Evolutionary conservation across 2,113 vertebrate species (phyloP).

Genomic region (Psittacara wagleri): DNA sequence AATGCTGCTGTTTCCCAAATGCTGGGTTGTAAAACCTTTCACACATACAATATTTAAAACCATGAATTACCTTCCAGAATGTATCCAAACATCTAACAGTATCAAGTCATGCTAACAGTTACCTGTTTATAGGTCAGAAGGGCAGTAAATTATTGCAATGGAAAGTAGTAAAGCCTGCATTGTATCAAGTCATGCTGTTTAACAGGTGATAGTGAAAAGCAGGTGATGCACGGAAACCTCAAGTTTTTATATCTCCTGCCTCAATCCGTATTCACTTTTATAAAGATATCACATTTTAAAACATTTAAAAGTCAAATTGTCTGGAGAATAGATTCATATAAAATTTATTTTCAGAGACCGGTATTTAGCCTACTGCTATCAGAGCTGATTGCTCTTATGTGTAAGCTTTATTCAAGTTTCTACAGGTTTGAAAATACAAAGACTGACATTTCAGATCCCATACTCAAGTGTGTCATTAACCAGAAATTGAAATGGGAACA

Average conservation of each 20-base stretch:
- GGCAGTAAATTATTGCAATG: constrained; percentile 64
- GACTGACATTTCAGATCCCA: constrained; percentile 69
- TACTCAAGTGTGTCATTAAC: constrained; percentile 68
- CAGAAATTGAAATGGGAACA: constrained; percentile 69
- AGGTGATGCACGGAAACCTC: constrained; percentile 50
- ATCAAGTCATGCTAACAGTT: constrained; percentile 47
- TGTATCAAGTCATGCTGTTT: constrained; percentile 54
- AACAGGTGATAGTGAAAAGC: constrained; percentile 56
- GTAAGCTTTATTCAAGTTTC: constrained; percentile 71
- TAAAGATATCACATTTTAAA: constrained; percentile 73
- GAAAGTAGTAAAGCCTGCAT: constrained; percentile 56
- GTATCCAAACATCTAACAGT: constrained; percentile 50
- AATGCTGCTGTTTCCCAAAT: constrained; percentile 60
- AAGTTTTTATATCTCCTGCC: constrained; percentile 60
- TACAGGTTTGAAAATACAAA: constrained; percentile 73
- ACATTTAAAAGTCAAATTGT: constrained; percentile 78
- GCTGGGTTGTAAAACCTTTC: constrained; percentile 63
- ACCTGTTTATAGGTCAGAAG: constrained; percentile 66
- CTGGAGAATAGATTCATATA: constrained; percentile 72
- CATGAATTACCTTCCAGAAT: constrained; percentile 16
- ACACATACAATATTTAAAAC: constrained; percentile 64
- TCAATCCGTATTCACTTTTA: constrained; percentile 56
- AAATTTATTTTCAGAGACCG: constrained; percentile 77
- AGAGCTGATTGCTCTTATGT: constrained; percentile 71
- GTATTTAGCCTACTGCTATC: constrained; percentile 69